phyloP scores from a whole-genome alignment of 2,797 vertebrate genomes.

The Psittacula derbiana region DNA sequence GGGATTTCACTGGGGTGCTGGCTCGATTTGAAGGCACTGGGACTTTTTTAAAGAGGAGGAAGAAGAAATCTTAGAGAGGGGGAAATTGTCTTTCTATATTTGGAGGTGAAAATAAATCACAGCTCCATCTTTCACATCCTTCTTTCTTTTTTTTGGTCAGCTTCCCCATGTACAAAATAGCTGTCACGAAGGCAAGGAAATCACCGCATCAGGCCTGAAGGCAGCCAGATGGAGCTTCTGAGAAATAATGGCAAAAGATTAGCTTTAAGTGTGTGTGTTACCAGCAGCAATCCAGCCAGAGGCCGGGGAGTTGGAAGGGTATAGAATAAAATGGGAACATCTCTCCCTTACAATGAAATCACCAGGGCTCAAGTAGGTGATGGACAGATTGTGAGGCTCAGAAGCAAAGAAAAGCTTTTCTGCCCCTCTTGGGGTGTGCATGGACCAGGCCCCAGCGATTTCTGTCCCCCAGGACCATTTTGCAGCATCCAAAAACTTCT shows the following conservation, averaged over 20 bases:
- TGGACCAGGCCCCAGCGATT: fast-evolving
- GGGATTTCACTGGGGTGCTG: neutral
- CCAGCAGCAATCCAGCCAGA: neutral
- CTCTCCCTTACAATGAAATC: neutral
- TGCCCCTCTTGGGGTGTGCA: neutral
- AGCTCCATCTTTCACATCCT: neutral
- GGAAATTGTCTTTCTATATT: slow-evolving; percentile 8
- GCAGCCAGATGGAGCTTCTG: neutral
- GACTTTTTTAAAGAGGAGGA: neutral
- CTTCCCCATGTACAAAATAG: neutral
- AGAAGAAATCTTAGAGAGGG: neutral
- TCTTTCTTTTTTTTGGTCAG: neutral
- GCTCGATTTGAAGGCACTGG: neutral
- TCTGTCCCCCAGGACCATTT: neutral
- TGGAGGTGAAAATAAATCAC: slow-evolving; percentile 13
- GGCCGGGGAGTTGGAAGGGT: neutral
- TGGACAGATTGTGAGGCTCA: neutral
- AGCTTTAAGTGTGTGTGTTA: neutral
- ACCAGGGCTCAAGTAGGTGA: neutral
- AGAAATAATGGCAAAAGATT: slow-evolving; percentile 4
- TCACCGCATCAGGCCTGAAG: neutral
- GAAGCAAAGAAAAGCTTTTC: neutral
- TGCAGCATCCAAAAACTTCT: neutral
- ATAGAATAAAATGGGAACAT: neutral
- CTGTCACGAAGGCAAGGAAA: neutral